phyloP scores from a whole-genome alignment of 2,113 vertebrate genomes.

The Oryzias woworae region DNA sequence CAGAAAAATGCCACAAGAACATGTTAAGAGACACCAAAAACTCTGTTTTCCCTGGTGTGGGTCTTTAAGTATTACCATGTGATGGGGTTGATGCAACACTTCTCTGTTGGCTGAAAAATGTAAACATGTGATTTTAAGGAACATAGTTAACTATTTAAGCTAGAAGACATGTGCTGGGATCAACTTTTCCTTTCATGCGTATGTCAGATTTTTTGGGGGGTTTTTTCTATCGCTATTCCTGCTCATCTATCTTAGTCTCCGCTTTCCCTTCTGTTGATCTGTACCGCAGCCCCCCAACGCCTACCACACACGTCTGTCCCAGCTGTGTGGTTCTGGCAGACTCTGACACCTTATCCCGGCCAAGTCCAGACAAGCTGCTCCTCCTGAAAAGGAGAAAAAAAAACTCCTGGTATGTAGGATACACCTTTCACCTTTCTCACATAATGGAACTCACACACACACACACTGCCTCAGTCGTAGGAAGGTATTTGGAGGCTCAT shows the following conservation, averaged over 20 bases:
- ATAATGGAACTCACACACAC: slow-evolving; percentile 28
- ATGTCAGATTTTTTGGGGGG: too few species aligned
- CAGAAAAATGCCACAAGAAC: too few species aligned
- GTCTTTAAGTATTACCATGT: too few species aligned
- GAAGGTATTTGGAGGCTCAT: slow-evolving; percentile 45
- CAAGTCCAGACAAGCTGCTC: slow-evolving; percentile 73
- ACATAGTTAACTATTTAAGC: too few species aligned
- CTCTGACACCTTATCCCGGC: slow-evolving; percentile 55
- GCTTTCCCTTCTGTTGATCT: not conserved
- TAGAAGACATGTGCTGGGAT: too few species aligned
- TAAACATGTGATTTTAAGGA: too few species aligned
- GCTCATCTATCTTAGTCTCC: not conserved
- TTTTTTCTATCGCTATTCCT: too few species aligned
- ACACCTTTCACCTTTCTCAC: slow-evolving; percentile 61
- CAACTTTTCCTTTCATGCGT: too few species aligned
- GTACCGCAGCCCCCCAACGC: not conserved
- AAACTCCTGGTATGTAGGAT: slow-evolving; percentile 65
- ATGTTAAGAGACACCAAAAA: too few species aligned
- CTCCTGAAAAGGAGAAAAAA: slow-evolving; percentile 30
- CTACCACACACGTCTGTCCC: not conserved
- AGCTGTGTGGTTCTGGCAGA: slow-evolving; percentile 40
- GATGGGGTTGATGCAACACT: too few species aligned
- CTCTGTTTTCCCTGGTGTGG: too few species aligned
- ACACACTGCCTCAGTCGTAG: slow-evolving; percentile 16
- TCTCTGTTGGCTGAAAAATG: too few species aligned